Evolutionary conservation across 1,140 invertebrate genomes (phyloP).

Genomic region (Rhopalosiphum padi): DNA sequence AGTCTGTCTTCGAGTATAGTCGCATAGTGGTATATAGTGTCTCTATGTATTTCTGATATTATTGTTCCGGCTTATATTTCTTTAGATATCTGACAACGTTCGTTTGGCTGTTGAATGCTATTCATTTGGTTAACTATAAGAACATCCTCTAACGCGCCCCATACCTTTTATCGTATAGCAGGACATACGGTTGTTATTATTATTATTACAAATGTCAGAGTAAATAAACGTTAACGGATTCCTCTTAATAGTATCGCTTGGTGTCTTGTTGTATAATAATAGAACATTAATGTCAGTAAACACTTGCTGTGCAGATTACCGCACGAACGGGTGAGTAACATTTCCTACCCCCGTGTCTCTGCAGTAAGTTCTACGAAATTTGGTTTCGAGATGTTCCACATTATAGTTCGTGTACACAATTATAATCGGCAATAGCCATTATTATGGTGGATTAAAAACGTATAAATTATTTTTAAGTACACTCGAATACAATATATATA

Average conservation of each 20-base stretch:
- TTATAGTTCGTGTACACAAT: not conserved
- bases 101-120: not conserved
- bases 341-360: not conserved
- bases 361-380: not conserved
- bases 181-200: not conserved
- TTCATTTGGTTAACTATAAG: not conserved
- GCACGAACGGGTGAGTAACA: not conserved
- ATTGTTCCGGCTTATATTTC: not conserved
- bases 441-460: too few species aligned
- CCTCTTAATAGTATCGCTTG: not conserved
- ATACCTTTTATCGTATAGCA: not conserved
- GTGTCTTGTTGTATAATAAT: not conserved
- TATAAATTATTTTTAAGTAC: too few species aligned
- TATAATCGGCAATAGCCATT: too few species aligned
- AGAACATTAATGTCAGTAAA: not conserved
- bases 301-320: too few species aligned
- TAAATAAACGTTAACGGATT: too few species aligned
- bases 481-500: too few species aligned
- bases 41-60: not conserved
- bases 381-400: not conserved
- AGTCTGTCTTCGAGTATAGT: not conserved
- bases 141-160: not conserved
- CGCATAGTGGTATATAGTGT: not conserved
- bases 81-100: slow-evolving; percentile 8
- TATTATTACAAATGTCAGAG: not conserved